Evolutionary conservation across 2,797 vertebrate species (phyloP), one percentile per base, ranked within the genome.

Genomic region (Eulemur mongoz): DNA sequence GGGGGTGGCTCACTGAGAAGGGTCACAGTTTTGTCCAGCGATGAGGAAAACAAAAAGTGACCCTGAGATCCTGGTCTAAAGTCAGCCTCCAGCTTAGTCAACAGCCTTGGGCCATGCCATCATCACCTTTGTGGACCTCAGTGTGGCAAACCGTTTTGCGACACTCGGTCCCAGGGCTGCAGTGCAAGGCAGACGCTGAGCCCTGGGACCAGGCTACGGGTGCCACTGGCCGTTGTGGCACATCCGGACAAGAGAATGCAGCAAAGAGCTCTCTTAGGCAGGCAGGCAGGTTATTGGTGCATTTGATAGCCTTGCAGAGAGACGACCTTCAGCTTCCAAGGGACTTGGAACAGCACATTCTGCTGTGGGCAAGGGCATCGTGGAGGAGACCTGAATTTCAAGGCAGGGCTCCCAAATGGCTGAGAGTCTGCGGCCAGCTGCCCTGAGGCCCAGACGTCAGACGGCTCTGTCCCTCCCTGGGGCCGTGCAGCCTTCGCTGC

Each of bases 161-260:
- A 70, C 25, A 30, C 45, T 52, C 30, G 20, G 50, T 48, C 32
- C 63, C 8, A 23, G 7, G 52, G 40, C 72, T 54, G 69, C 78
- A 20, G 14, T 23, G 4, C 22, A 32, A 59, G 18, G 27, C 30
- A 78, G 78, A 87, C 11, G 9, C 63, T 10, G 92, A 61, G 32
- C 23, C 57, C 35, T 32, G 18, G 32, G 50, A 22, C 40, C 11
- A 3, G 57, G 79, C 22, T 59, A 11, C 22, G 2, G 13, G 20
- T 7, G 54, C 67, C 14, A 8, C 0, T 0, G 61, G 65, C 70
- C 18, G 1, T 13, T 0, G 0, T 7, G 35, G 57, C 4, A 5
- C 4, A 5, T 38, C 87, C 65, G 45, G 79, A 18, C 69, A 27
- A 43, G 32, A 35, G 14, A 8, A 0, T 2, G 30, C 43, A 4